These are phyloP conservation scores for rabbit (Oryctolagus cuniculus) DNA, from an alignment of 2,113 vertebrate genomes.

Conservation along the genomic window DNA sequence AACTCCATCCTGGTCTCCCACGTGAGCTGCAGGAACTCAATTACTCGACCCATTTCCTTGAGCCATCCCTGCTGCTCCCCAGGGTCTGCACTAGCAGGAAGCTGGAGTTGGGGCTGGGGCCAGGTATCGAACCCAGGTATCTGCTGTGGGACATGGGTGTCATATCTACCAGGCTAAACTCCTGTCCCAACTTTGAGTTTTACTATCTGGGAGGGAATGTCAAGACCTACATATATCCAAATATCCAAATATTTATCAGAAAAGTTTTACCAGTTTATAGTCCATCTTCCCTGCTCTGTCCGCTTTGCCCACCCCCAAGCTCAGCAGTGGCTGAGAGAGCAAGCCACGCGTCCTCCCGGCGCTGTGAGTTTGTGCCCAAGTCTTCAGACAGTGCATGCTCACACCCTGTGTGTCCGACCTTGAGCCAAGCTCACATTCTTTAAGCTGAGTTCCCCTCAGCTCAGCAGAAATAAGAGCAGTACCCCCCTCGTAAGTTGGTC, in stretches of 20 bases:
- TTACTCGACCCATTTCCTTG: too few relatives aligned
- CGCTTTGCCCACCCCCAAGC: background rate
- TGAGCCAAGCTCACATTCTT: background rate
- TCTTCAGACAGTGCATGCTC: background rate
- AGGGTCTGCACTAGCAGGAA: too few relatives aligned
- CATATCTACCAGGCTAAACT: too few relatives aligned
- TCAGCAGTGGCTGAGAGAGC: background rate
- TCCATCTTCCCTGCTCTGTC: too few relatives aligned
- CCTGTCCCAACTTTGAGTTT: background rate
- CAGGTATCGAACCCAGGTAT: too few relatives aligned
- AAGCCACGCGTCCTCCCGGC: too few relatives aligned
- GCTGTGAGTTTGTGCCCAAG: background rate
- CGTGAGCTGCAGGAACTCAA: too few relatives aligned
- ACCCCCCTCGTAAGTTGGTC: background rate
- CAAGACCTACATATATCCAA: background rate
- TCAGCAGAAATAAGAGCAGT: background rate
- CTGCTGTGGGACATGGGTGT: too few relatives aligned
- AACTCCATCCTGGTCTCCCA: too few relatives aligned
- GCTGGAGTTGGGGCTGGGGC: too few relatives aligned
- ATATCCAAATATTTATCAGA: background rate
- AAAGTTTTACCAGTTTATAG: background rate
- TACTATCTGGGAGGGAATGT: background rate
- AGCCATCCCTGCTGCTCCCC: too few relatives aligned
- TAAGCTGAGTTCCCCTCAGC: background rate
- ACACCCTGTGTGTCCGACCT: background rate